A percentile compares a stretch with the other conserved stretches of the same genome.
Evolutionary conservation across 1,140 invertebrate species (phyloP).

Genomic region (Zaprionus lachaisei): DNA sequence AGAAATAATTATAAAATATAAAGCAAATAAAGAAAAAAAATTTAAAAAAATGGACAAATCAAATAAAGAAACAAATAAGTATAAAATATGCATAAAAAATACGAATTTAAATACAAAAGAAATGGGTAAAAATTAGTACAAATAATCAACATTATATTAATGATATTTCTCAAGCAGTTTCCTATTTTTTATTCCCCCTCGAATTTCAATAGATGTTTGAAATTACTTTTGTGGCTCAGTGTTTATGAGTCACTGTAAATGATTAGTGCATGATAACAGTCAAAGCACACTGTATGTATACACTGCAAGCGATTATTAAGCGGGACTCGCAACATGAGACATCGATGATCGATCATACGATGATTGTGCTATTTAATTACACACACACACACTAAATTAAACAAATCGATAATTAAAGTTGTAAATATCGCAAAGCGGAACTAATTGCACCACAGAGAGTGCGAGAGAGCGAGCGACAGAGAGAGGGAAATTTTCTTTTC

Average conservation of each 20-base stretch:
- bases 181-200: no score
- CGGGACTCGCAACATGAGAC: not conserved
- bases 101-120: no score
- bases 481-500: not conserved
- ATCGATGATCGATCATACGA: not conserved
- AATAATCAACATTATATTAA: no score
- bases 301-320: not conserved
- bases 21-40: no score
- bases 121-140: no score
- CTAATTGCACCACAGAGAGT: not conserved
- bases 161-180: no score
- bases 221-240: no score
- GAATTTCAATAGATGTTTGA: no score
- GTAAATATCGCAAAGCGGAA: not conserved
- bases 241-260: not conserved
- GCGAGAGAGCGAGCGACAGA: not conserved
- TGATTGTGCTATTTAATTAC: not conserved
- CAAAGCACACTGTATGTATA: not conserved
- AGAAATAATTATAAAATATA: no score
- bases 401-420: not conserved
- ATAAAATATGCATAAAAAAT: no score
- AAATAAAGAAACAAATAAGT: no score
- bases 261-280: constrained; percentile 1
- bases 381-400: not conserved
- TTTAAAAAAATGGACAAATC: no score